These are phyloP conservation scores for Papilio polytes DNA, from an alignment of 1,140 invertebrate species.

Conservation along the genomic window DNA sequence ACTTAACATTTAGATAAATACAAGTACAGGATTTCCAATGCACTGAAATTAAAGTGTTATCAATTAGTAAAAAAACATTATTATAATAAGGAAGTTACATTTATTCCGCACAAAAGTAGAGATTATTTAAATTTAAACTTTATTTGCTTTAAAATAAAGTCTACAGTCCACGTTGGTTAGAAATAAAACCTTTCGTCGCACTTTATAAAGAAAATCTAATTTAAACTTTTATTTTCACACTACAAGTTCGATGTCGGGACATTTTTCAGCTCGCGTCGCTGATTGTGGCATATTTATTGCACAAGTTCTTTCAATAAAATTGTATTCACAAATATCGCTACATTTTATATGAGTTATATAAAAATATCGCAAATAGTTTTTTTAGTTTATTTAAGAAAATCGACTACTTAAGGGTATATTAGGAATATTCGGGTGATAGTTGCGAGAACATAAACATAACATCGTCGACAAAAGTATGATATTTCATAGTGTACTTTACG, in stretches of 20 bases:
- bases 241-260: background rate
- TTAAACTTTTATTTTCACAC: constrained; percentile 13
- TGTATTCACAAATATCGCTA: background rate
- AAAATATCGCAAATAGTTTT: too few relatives aligned
- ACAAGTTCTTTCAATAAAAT: background rate
- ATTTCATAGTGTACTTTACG: too few relatives aligned
- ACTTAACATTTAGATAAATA: too few relatives aligned
- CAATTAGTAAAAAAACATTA: background rate
- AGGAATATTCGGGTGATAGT: too few relatives aligned
- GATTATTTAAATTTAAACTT: background rate
- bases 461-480: too few relatives aligned
- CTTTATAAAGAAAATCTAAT: constrained; percentile 1
- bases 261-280: background rate
- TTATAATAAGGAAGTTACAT: background rate
- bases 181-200: background rate
- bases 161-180: background rate
- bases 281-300: background rate
- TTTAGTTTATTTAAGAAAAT: too few relatives aligned
- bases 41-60: too few relatives aligned
- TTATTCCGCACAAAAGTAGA: background rate
- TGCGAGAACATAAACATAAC: too few relatives aligned
- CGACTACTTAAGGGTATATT: too few relatives aligned
- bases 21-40: too few relatives aligned
- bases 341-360: background rate
- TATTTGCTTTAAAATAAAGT: background rate